Percentiles rank a stretch among this genome's conserved stretches.
phyloP scores from a whole-genome alignment of 2,797 vertebrate species.

The Diplodus sargus region DNA sequence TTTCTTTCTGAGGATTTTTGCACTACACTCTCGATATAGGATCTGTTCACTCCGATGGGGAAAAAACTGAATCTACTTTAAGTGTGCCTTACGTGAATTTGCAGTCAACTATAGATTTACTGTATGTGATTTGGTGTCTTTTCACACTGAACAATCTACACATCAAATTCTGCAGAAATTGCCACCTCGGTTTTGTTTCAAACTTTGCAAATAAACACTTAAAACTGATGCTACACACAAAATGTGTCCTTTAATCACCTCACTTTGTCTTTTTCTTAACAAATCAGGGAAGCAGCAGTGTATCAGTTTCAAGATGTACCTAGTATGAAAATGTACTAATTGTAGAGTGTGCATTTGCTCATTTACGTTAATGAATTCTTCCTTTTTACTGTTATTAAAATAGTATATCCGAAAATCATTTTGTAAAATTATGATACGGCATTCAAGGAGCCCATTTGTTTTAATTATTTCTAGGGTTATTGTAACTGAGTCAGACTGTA shows the following conservation, averaged over 20 bases:
- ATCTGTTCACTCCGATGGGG: not conserved
- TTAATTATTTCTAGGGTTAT: too few relatives aligned
- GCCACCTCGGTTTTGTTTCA: constrained; percentile 36
- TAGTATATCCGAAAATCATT: too few relatives aligned
- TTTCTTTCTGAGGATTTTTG: not conserved
- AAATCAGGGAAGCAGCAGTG: too few relatives aligned
- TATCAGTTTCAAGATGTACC: too few relatives aligned
- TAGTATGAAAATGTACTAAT: too few relatives aligned
- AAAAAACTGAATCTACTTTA: not conserved
- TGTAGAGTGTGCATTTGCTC: too few relatives aligned
- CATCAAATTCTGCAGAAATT: not conserved
- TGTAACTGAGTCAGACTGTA: too few relatives aligned
- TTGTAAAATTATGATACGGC: too few relatives aligned
- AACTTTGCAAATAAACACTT: constrained; percentile 54
- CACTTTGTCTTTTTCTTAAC: too few relatives aligned
- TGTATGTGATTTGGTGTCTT: constrained; percentile 2
- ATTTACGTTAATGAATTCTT: too few relatives aligned
- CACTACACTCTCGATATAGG: constrained; percentile 11
- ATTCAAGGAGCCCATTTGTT: too few relatives aligned
- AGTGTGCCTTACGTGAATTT: constrained; percentile 64
- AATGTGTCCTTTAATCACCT: not conserved
- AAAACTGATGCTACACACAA: not conserved
- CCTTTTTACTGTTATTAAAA: too few relatives aligned
- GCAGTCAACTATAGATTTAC: not conserved
- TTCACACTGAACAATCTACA: constrained; percentile 26